Conservation (phyloP, 2,113 vertebrate genomes). For the Cyanoliseus patagonus region DNA sequence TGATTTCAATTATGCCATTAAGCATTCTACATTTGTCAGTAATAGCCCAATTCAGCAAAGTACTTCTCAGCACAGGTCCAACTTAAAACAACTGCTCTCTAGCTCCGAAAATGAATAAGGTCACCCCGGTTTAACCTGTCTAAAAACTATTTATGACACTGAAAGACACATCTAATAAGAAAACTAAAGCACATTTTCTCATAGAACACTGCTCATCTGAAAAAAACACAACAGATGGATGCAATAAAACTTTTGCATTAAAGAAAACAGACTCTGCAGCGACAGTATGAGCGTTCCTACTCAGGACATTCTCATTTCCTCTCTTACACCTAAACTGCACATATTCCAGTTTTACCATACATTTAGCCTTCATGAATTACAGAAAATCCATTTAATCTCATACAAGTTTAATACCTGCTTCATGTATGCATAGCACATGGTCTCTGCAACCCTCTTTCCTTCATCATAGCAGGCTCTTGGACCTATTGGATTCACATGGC, state of each 20-base stretch:
- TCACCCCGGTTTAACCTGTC: not conserved
- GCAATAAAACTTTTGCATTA: not conserved
- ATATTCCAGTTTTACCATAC: not conserved
- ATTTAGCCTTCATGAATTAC: not conserved
- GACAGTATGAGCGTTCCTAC: not conserved
- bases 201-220: not conserved
- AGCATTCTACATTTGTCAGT: not conserved
- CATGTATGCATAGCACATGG: conserved; percentile 99
- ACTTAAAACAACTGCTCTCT: not conserved
- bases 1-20: not conserved
- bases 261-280: not conserved
- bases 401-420: conserved; percentile 85
- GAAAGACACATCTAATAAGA: not conserved
- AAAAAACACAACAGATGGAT: not conserved
- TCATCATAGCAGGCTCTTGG: conserved; percentile 98
- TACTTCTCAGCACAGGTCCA: not conserved
- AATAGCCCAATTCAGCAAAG: not conserved
- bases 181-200: not conserved
- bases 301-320: not conserved
- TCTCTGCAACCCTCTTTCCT: conserved; percentile 95
- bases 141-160: not conserved
- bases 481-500: conserved; percentile 96
- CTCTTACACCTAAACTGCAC: not conserved
- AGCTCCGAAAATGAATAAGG: not conserved
- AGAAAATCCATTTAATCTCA: not conserved